Evolutionary conservation across 2,888 invertebrate genomes (phyloP), one percentile per base, ranked within the genome.

Genomic region (Notodromas monacha): DNA sequence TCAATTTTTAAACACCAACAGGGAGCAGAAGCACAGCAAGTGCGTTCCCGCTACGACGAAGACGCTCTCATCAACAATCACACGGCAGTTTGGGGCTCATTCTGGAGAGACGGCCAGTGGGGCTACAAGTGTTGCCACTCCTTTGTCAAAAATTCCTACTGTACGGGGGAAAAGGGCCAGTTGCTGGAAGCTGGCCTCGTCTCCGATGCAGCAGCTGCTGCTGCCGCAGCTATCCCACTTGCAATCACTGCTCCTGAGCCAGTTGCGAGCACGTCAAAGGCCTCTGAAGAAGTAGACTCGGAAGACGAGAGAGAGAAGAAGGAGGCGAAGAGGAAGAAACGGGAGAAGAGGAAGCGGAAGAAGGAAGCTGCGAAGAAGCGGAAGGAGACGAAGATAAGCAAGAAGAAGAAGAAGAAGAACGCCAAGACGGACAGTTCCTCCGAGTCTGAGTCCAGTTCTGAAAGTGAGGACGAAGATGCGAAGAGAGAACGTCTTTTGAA

Each of bases 71-170:
- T 69, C 4, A 77, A 77, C 46, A 96, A 96, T 49, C 96, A 96
- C 49, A 73, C 69, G 0, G 63, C 68, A 1, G 72, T 92, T 4
- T 96, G 77, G 74, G 96, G 96, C 3, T 89, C 89, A 0, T 86
- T 59, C 48, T 99, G 92, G 89, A 60, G 60, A 39, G 65, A 65
- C 30, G 84, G 81, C 0, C 59, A 63, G 35, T 99, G 96, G 96
- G 96, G 92, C 0, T 96, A 67, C 51, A 69, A 70, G 43, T 96
- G 96, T 44, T 96, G 96, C 49, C 68, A 81, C 45, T 77, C 79
- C 0, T 67, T 69, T 36, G 62, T 92, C 14, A 53, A 54, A 35
- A 70, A 74, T 55, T 73, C 74, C 0, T 79, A 77, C 44, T 79
- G 79, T 40, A 65, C 72, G 14, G 77, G 77, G 1, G 69, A 68